Percentiles rank a stretch among this genome's conserved stretches.
Conservation (phyloP, 1,140 invertebrate species). For the Rhynchophorus ferrugineus region DNA sequence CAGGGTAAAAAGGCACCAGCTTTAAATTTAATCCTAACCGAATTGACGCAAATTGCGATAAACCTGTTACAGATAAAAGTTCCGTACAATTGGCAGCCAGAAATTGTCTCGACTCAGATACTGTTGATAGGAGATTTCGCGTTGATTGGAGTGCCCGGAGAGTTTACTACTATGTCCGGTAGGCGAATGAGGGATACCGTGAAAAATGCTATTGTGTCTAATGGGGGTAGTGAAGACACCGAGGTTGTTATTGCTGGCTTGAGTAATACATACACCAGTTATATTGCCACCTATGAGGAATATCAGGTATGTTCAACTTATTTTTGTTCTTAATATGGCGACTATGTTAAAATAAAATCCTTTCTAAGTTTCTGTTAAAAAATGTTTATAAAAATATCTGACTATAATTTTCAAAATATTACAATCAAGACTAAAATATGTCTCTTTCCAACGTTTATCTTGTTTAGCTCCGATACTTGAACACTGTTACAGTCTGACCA, state of each 20-base stretch:
- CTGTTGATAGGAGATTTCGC: constrained; percentile 67
- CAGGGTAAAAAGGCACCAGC: constrained; percentile 65
- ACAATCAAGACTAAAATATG: too few species aligned
- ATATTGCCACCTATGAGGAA: constrained; percentile 85
- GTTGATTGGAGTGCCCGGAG: constrained; percentile 77
- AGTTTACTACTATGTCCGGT: constrained; percentile 94
- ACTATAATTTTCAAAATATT: too few species aligned
- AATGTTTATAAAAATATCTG: too few species aligned
- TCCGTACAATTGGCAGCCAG: constrained; percentile 85
- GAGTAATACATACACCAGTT: constrained; percentile 83
- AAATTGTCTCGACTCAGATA: constrained; percentile 76
- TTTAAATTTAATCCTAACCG: too few species aligned
- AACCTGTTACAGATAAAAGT: constrained; percentile 79
- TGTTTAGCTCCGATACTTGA: too few species aligned
- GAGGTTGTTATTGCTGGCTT: constrained; percentile 73
- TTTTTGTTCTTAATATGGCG: too few species aligned
- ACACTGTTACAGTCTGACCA: too few species aligned
- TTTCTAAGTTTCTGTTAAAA: too few species aligned
- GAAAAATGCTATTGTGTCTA: constrained; percentile 45
- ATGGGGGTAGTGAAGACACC: constrained; percentile 37
- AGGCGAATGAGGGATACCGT: constrained; percentile 65
- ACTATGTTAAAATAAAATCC: too few species aligned
- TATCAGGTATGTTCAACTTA: constrained; percentile 79
- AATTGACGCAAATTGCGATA: too few species aligned
- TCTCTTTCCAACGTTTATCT: too few species aligned